A percentile compares a stretch with the other conserved stretches of the same genome.
Evolutionary conservation across 1,140 invertebrate species (phyloP).

Genomic region (Drosophila murphyi): DNA sequence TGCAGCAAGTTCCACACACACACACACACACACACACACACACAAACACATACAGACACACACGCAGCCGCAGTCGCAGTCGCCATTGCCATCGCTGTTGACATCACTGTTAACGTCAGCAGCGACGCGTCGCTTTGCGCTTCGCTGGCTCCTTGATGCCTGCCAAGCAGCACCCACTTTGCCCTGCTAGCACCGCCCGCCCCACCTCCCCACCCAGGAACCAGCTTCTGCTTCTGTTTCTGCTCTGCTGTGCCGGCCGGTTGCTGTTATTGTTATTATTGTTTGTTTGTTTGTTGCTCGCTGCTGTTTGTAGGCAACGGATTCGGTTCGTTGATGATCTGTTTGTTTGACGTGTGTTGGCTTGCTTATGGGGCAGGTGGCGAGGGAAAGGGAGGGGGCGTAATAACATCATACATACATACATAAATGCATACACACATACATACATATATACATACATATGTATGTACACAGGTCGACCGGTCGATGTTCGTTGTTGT

Average conservation of each 20-base stretch:
- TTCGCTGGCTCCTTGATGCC: slow-evolving; percentile 29
- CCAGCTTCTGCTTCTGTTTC: neutral
- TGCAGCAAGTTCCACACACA: slow-evolving; percentile 31
- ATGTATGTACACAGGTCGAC: slow-evolving; percentile 71
- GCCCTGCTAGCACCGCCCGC: neutral
- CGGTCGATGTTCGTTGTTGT: slow-evolving; percentile 41
- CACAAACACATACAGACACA: slow-evolving; percentile 5
- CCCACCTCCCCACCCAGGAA: neutral
- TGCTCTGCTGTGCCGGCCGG: slow-evolving; percentile 62
- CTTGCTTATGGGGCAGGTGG: neutral
- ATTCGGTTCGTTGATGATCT: slow-evolving; percentile 63
- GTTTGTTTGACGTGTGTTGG: slow-evolving; percentile 17
- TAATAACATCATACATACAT: neutral
- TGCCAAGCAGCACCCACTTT: neutral
- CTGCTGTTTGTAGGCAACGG: slow-evolving; percentile 39
- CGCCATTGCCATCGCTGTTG: slow-evolving; percentile 9
- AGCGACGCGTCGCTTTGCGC: slow-evolving; percentile 46
- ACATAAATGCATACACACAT: neutral
- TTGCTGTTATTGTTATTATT: slow-evolving; percentile 41
- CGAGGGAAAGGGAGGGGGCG: neutral
- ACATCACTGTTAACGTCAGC: slow-evolving; percentile 20
- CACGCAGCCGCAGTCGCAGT: slow-evolving; percentile 7
- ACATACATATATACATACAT: too few species aligned
- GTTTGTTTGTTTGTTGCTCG: slow-evolving; percentile 46
- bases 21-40: slow-evolving; percentile 25